Evolutionary conservation across 2,888 invertebrate genomes (phyloP).

Genomic region (Leucophenga maculata): DNA sequence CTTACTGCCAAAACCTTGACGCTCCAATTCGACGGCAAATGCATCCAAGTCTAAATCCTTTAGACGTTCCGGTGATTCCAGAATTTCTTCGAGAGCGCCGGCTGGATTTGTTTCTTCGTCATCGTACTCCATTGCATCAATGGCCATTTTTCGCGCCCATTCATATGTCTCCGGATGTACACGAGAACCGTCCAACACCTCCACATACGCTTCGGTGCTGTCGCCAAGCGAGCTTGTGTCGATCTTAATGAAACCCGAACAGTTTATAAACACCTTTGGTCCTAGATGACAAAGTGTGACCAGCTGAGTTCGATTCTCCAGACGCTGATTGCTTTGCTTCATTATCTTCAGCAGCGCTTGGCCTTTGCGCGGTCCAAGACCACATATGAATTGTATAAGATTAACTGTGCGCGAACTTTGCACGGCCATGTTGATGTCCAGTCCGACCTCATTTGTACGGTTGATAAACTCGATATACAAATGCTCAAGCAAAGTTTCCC

Average conservation of each 20-base stretch:
- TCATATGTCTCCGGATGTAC: constrained; percentile 99
- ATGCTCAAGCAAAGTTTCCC: constrained; percentile 89
- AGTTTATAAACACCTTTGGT: constrained; percentile 98
- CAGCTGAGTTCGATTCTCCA: constrained; percentile 95
- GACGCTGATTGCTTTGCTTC: constrained; percentile 90
- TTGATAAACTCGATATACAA: constrained; percentile 93
- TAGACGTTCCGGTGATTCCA: constrained; percentile 93
- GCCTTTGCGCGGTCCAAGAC: constrained; percentile 95
- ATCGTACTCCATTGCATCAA: constrained; percentile 98
- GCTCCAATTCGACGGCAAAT: constrained; percentile 96
- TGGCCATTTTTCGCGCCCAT: constrained; percentile 99
- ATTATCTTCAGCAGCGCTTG: constrained; percentile 87
- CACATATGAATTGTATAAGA: constrained; percentile 96
- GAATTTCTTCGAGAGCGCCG: constrained; percentile 96
- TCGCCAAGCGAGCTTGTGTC: constrained; percentile 96
- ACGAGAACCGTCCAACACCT: constrained; percentile 96
- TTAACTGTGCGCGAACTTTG: constrained; percentile 90
- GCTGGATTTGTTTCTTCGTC: constrained; percentile 97
- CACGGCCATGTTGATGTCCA: constrained; percentile 95
- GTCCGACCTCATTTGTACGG: constrained; percentile 97
- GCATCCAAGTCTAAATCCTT: constrained; percentile 98
- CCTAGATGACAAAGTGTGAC: constrained; percentile 98
- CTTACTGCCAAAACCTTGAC: constrained; percentile 91
- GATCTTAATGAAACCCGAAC: constrained; percentile 98
- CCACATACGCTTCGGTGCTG: constrained; percentile 94